phyloP scores from a whole-genome alignment of 2,797 vertebrate genomes.

The Phrynocephalus forsythii region DNA sequence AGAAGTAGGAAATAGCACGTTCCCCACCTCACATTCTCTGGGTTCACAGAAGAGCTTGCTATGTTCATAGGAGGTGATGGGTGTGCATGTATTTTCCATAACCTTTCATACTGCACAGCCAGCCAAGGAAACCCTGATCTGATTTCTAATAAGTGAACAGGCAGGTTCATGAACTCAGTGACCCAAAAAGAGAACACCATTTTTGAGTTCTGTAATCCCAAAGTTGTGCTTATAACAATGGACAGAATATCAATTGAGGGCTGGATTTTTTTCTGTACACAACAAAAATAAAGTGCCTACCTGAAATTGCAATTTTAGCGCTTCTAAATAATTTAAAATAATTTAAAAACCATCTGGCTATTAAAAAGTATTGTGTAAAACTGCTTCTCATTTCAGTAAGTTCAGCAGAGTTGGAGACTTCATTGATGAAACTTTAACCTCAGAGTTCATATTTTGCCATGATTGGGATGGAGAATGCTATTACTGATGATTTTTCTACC shows the following conservation, averaged over 20 bases:
- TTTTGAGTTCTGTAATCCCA: conserved; percentile 47
- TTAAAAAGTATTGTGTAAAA: conserved; percentile 16
- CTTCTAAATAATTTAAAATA: conserved; percentile 19
- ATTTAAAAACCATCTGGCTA: no score
- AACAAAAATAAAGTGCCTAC: neutral
- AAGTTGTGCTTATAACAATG: conserved; percentile 50
- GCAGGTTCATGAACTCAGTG: conserved; percentile 36
- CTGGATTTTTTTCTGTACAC: conserved; percentile 23
- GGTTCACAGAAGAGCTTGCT: conserved; percentile 44
- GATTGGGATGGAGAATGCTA: neutral
- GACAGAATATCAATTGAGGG: conserved; percentile 47
- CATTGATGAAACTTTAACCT: conserved; percentile 3
- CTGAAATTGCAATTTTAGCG: conserved; percentile 28
- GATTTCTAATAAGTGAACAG: conserved; percentile 57
- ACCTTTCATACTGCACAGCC: conserved; percentile 63
- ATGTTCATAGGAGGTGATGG: conserved; percentile 36
- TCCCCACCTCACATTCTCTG: conserved; percentile 43
- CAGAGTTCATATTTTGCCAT: conserved; percentile 17
- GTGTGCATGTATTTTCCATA: conserved; percentile 47
- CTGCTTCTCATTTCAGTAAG: conserved; percentile 20
- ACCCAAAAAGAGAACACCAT: conserved; percentile 51
- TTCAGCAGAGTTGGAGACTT: conserved; percentile 25
- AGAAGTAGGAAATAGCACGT: conserved; percentile 50
- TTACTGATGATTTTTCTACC: neutral
- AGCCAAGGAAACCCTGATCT: conserved; percentile 60